Evolutionary conservation across 2,797 vertebrate genomes (phyloP).

Genomic region (Phataginus tetradactyla): DNA sequence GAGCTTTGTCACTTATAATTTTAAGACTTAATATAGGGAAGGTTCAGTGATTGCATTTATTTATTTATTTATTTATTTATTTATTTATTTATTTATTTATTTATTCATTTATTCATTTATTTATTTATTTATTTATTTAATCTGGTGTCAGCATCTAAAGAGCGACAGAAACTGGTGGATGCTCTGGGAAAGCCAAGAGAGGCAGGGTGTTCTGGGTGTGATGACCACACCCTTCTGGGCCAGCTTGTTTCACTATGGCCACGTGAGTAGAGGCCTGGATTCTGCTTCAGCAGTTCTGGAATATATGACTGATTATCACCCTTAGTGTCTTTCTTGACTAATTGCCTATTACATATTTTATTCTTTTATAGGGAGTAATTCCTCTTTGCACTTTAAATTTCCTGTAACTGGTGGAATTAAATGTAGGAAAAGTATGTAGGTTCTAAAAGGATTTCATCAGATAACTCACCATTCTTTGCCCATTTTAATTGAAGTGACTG

Average conservation of each 20-base stretch:
- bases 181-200: neutral
- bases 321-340: neutral
- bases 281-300: neutral
- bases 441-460: neutral
- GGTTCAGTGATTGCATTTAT: neutral
- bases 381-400: conserved; percentile 11
- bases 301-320: neutral
- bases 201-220: neutral
- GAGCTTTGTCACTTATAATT: conserved; percentile 47
- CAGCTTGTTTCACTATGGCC: neutral
- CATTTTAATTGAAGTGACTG: neutral
- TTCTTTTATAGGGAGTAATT: neutral
- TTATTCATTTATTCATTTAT: no score
- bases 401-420: neutral
- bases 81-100: conserved; percentile 3
- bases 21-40: conserved; percentile 34
- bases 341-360: neutral
- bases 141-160: neutral
- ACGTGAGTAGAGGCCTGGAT: neutral
- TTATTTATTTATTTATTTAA: conserved; percentile 23
- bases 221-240: rapidly evolving
- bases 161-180: conserved; percentile 30
- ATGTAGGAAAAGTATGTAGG: neutral
- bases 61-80: conserved; percentile 8
- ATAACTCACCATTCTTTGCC: neutral